Percentiles rank a stretch among this genome's conserved stretches.
Evolutionary conservation across 2,888 invertebrate species (phyloP).

Genomic region (Metacarcinus magister): DNA sequence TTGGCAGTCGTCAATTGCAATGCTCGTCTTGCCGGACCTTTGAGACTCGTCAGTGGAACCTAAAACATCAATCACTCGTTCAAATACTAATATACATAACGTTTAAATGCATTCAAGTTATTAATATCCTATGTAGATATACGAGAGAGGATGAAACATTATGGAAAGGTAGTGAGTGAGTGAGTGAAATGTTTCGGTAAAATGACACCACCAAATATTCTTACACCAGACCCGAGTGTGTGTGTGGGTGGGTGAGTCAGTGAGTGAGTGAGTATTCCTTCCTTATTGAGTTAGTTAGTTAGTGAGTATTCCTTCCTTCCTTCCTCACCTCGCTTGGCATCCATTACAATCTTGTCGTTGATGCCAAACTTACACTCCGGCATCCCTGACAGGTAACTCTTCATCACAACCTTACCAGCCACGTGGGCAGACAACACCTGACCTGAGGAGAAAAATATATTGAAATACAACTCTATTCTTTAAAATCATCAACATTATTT

Average conservation of each 20-base stretch:
- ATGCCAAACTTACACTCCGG: slow-evolving; percentile 99
- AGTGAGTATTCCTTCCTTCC: not conserved
- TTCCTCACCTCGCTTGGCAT: slow-evolving; percentile 86
- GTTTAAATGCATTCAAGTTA: not conserved
- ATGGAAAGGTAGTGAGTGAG: not conserved
- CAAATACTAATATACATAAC: not conserved
- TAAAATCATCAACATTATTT: not conserved
- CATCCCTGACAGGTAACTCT: slow-evolving; percentile 99
- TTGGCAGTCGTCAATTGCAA: slow-evolving; percentile 99
- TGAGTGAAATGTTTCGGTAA: not conserved
- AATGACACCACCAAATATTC: not conserved
- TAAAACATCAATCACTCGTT: slow-evolving; percentile 83
- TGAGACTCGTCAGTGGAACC: slow-evolving; percentile 90
- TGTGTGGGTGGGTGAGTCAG: too few relatives aligned
- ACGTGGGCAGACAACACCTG: slow-evolving; percentile 99
- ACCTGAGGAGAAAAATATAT: slow-evolving; percentile 86
- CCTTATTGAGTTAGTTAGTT: too few relatives aligned
- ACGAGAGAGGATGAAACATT: too few relatives aligned
- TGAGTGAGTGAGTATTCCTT: too few relatives aligned
- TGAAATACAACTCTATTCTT: not conserved
- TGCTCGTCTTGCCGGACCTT: slow-evolving; percentile 97
- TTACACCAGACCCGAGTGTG: too few relatives aligned
- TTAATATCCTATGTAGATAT: too few relatives aligned
- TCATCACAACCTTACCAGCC: slow-evolving; percentile 99
- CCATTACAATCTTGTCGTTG: slow-evolving; percentile 99